A percentile compares a stretch with the other conserved stretches of the same genome.
phyloP scores from a whole-genome alignment of 2,888 invertebrate genomes.

The Empis livida region DNA sequence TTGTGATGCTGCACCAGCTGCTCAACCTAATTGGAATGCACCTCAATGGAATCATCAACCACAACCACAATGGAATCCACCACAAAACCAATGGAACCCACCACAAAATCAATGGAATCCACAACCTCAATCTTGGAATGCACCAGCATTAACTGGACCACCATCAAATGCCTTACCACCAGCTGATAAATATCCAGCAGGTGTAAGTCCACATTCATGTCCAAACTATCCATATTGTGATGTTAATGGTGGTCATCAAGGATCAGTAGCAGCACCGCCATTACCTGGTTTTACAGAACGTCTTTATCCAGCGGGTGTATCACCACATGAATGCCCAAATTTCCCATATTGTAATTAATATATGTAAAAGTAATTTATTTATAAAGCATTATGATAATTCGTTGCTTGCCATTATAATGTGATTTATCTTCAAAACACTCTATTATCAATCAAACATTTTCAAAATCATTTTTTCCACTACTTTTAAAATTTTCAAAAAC shows the following conservation, averaged over 20 bases:
- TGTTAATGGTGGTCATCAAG: conserved; percentile 27
- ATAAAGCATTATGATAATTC: too few relatives aligned
- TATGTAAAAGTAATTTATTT: too few relatives aligned
- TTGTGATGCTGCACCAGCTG: conserved; percentile 38
- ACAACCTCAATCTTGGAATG: conserved; percentile 16
- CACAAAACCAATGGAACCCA: conserved; percentile 16
- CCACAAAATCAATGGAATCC: conserved; percentile 24
- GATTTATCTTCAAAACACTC: too few relatives aligned
- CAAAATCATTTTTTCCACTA: too few relatives aligned
- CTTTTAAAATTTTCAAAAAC: too few relatives aligned
- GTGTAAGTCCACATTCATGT: conserved; percentile 37
- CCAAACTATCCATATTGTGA: conserved; percentile 42
- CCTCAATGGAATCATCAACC: conserved; percentile 17
- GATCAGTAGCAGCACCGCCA: conserved; percentile 31
- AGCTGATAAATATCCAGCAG: conserved; percentile 37
- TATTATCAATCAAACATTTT: too few relatives aligned
- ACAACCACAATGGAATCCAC: conserved; percentile 15
- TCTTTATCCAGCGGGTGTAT: conserved; percentile 38
- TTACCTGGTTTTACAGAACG: conserved; percentile 37
- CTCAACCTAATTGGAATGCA: conserved; percentile 28
- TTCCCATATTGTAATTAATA: conserved; percentile 36
- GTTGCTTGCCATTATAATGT: too few relatives aligned
- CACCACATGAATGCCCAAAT: conserved; percentile 36
- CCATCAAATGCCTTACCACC: conserved; percentile 19
- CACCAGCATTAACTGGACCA: conserved; percentile 19